Percentiles rank a stretch among this genome's conserved stretches.
Conservation (phyloP, 2,888 invertebrate species). For the Galeopsomyia nigrocyanea region DNA sequence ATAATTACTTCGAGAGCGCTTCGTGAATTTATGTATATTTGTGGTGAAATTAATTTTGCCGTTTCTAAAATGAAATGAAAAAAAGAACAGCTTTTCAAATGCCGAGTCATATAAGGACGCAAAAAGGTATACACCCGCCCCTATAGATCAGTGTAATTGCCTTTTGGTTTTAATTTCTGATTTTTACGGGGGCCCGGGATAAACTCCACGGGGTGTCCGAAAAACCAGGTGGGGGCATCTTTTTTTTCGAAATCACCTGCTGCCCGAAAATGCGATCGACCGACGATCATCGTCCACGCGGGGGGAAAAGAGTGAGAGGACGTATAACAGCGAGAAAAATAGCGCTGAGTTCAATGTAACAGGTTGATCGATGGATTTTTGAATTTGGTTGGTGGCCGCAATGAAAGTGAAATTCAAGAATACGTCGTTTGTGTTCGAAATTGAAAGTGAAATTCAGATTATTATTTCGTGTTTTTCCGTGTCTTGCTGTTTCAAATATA, state of each 20-base stretch:
- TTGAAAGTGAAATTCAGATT: no score
- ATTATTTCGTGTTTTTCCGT: no score
- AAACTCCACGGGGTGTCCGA: conserved; percentile 40
- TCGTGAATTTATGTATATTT: no score
- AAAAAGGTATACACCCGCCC: neutral
- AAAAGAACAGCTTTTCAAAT: conserved; percentile 33
- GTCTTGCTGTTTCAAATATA: no score
- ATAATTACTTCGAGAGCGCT: neutral
- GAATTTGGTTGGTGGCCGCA: conserved; percentile 3
- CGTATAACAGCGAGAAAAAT: conserved; percentile 50
- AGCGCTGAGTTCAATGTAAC: conserved; percentile 51
- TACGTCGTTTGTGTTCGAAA: no score
- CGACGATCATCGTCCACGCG: neutral
- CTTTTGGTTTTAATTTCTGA: conserved; percentile 44
- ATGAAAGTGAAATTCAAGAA: neutral
- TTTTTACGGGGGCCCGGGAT: conserved; percentile 31
- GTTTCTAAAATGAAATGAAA: conserved; percentile 25
- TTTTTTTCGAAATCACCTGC: conserved; percentile 36
- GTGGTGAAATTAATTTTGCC: conserved; percentile 33
- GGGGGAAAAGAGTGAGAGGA: conserved; percentile 4
- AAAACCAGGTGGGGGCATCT: conserved; percentile 9
- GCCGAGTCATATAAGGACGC: conserved; percentile 37
- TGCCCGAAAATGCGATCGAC: neutral
- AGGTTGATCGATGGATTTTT: conserved; percentile 55
- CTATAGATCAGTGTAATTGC: conserved; percentile 45